Evolutionary conservation across 2,797 vertebrate genomes (phyloP), one percentile per base, ranked within the genome.

Genomic region (Echiichthys vipera): DNA sequence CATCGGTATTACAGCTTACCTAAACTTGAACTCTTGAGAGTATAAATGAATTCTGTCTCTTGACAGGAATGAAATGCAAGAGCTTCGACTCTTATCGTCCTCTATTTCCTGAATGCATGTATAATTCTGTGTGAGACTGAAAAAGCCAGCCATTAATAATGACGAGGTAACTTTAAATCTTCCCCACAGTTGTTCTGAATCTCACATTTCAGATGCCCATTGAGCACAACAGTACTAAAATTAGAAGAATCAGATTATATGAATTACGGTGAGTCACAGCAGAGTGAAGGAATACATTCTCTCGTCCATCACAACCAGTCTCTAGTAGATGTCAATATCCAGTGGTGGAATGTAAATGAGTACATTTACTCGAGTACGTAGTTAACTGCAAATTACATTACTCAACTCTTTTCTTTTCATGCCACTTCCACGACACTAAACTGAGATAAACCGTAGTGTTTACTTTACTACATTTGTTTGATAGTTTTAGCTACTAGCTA

Each of bases 1-100:
- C n/a, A 80, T 22, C 36, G 24, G 5, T 32, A 50, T 49, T 75
- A 36, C 25, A 12, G 13, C 45, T 43, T 34, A 65, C 56, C 57
- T 36, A 32, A 64, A 49, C n/a, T n/a, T 42, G 5, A 45, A 47
- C 39, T 55, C 32, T 13, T 18, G 50, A 7, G 7, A 67, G n/a
- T 29, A 22, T 22, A 39, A 57, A 76, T 56, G 17, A 43, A 69
- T 65, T 51, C 7, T 7, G 24, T 51, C 20, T 47, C 20, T 22
- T 66, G 24, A 54, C 14, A 40, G 37, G 17, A 40, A 34, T 20
- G 25, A 29, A 49, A 61, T 12, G 7, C 32, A 32, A 11, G 5
- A 24, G 37, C 15, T 67, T 29, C 17, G 17, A 12, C 20, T 57
- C 24, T 43, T 17, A 18, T n/a, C 3, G 11, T 43, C 5, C 24